Evolutionary conservation across 2,113 vertebrate genomes (phyloP), one percentile per base, ranked within the genome.

Genomic region (Misgurnus mizolepis): DNA sequence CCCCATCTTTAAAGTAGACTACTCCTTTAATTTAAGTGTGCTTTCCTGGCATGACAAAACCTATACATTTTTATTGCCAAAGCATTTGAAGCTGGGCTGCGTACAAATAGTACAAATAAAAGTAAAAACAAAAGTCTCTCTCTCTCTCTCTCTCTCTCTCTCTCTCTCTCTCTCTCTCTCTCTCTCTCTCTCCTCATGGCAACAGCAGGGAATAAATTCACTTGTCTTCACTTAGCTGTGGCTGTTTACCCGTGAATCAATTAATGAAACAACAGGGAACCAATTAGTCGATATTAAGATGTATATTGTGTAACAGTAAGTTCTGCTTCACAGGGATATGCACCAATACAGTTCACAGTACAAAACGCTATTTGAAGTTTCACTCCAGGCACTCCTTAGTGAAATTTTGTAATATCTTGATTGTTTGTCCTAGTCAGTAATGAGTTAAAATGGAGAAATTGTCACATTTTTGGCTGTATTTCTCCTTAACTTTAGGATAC

Each of bases 251-350:
- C 56, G 56, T 74, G 56, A 74, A 74, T 72, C 69, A 72, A 72
- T 72, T 72, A 72, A 72, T 56, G 69, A 74, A 74, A 74, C 71
- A 45, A 74, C 71, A 61, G 71, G 71, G 71, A 74, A 74, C 53
- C 60, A 58, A 74, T 74, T 74, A 74, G n/a, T 40, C 14, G 39
- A 61, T 74, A 74, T 74, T 74, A 74, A 74, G 71, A 74, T 4
- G 71, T 43, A 72, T 72, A 22, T 34, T 6, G 17, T 61, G 71
- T 45, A 45, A 74, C 55, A 45, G 17, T 4, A 40, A 61, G 55
- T 56, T 61, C 55, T 74, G 40, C 71, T 74, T 74, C 71, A 55
- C 40, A 6, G 55, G 45, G 71, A 74, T 56, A 47, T 12, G 11
- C 71, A 74, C 55, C 55, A 27, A 61, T 61, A 61, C 71, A 61